Evolutionary conservation across 53 echinoderm and acorn worm genomes (phyloP), one percentile per base, ranked within the genome.

Genomic region (Apostichopus leukothele): DNA sequence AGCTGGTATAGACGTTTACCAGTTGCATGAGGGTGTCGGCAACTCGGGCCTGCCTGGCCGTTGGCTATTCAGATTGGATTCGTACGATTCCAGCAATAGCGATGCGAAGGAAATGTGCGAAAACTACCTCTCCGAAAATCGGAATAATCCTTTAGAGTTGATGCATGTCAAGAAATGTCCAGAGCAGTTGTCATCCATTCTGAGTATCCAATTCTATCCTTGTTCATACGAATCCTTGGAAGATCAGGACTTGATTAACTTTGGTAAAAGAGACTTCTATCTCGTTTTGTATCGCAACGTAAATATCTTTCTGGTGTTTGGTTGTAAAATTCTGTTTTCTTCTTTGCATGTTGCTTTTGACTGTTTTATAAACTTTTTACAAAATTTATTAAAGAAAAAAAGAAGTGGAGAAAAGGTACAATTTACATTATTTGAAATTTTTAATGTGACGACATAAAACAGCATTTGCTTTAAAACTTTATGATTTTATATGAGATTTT

Each of bases 11-110:
- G 19, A 13, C 12, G 84, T 59, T 19, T 63, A 84, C 20, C 63
- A 13, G 21, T 20, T 84, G 16, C 66, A 84, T 26, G 57, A 84
- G 23, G 84, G 10, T 5, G 60, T 54, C 1, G 84, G 84, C 20
- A 84, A 84, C 66, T 84, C 84, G 8, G 60, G 60, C 60, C 60
- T 84, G 21, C 84, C 60, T 19, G 84, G 84, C 57, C 52, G 27
- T 9, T 84, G 84, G 84, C 11, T 84, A 60, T 84, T 84, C 60
- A 11, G 84, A 9, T 11, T 84, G 61, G 84, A 84, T 60, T 84
- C 84, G 9, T 57, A 84, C 27, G 84, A 84, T 20, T 14, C 57
- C 63, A 84, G 66, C 27, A 84, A 84, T 60, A 63, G 57, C 21
- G 60, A 84, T 14, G 60, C 12, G 3, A 84, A 84, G 14, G 53